phyloP scores from a whole-genome alignment of 2,113 vertebrate genomes.

The Platysternon megacephalum region DNA sequence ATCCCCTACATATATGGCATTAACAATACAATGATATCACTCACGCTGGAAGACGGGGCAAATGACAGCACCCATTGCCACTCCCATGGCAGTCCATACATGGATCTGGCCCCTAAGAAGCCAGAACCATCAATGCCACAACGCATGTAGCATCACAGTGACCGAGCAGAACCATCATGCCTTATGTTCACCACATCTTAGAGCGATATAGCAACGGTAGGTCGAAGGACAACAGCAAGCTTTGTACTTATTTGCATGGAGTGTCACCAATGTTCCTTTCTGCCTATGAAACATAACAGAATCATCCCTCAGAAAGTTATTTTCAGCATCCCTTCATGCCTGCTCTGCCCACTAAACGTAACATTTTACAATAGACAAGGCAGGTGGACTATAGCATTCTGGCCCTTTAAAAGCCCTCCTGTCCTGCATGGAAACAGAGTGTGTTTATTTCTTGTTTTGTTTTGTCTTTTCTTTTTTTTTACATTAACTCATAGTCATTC shows the following conservation, averaged over 20 bases:
- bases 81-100: background rate
- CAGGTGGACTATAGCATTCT: background rate
- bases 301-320: background rate
- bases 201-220: background rate
- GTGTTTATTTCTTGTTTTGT: background rate
- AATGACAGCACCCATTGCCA: background rate
- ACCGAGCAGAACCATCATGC: fast-evolving
- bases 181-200: fast-evolving
- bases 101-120: constrained; percentile 14
- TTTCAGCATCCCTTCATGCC: background rate
- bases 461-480: background rate
- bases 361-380: background rate
- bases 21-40: constrained; percentile 22
- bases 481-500: background rate
- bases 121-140: background rate
- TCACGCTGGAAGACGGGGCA: background rate
- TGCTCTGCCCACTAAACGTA: background rate
- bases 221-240: constrained; percentile 24
- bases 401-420: fast-evolving
- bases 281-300: fast-evolving
- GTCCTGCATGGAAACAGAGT: background rate
- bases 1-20: background rate
- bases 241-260: background rate
- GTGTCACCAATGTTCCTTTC: background rate
- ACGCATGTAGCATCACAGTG: fast-evolving